These are phyloP conservation scores for Drymonia ruficornis DNA, from an alignment of 2,888 invertebrate species.

Conservation along the genomic window DNA sequence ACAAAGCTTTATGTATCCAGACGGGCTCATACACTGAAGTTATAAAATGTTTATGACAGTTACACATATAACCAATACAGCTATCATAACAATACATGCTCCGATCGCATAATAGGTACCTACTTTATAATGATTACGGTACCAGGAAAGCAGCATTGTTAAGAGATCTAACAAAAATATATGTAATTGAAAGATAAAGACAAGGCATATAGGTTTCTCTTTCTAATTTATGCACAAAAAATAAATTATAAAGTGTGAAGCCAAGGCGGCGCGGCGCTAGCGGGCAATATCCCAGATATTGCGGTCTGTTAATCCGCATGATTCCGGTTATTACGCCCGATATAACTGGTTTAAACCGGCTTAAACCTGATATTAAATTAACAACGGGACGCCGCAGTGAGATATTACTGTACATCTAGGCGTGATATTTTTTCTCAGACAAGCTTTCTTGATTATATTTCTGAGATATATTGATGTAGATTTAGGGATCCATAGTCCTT, in stretches of 20 bases:
- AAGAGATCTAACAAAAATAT: no score
- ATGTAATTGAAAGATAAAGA: no score
- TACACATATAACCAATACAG: no score
- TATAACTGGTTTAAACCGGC: constrained; percentile 36
- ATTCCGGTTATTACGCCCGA: constrained; percentile 40
- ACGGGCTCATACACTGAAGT: no score
- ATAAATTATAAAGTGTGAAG: not conserved
- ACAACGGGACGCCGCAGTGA: constrained; percentile 15
- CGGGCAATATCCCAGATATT: constrained; percentile 19
- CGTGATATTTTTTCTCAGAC: not conserved
- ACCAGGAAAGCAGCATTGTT: no score
- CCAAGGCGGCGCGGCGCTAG: not conserved
- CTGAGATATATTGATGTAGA: no score
- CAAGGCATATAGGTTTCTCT: not conserved
- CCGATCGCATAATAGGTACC: no score
- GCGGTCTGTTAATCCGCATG: constrained; percentile 40
- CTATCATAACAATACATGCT: no score
- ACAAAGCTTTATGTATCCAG: no score
- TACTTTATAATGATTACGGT: no score
- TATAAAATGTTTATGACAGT: no score
- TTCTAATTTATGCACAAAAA: not conserved
- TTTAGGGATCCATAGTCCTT: no score
- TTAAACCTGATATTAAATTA: constrained; percentile 33
- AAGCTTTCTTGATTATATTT: not conserved
- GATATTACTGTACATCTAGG: not conserved